phyloP scores from a whole-genome alignment of 2,888 invertebrate species.

The Mamestra brassicae region DNA sequence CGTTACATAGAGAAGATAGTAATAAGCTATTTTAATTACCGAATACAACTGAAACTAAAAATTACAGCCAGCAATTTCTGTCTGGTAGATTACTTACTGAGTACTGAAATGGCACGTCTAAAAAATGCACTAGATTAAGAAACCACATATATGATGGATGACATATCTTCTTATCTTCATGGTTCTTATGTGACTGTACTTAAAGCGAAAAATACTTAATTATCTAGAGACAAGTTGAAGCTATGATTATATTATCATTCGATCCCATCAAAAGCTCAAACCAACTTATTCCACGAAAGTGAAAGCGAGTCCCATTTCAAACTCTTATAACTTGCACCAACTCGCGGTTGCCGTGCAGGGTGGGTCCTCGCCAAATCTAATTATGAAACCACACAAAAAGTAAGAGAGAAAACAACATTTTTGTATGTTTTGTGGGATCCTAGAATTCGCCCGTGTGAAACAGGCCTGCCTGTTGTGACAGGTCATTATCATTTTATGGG shows the following conservation, averaged over 20 bases:
- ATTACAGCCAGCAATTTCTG: not conserved
- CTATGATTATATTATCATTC: not conserved
- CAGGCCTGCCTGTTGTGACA: conserved; percentile 66
- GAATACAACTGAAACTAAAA: not conserved
- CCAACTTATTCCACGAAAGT: not conserved
- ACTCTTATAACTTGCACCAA: conserved; percentile 70
- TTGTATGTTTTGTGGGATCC: conserved; percentile 80
- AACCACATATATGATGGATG: not conserved
- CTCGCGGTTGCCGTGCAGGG: conserved; percentile 76
- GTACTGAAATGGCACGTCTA: too few species aligned
- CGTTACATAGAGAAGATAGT: not conserved
- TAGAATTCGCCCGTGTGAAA: conserved; percentile 76
- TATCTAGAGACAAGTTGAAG: not conserved
- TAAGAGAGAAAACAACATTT: conserved; percentile 76
- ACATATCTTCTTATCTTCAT: too few species aligned
- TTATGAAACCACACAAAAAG: conserved; percentile 86
- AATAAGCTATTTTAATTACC: too few species aligned
- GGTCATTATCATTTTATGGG: conserved; percentile 63
- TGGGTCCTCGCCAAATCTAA: conserved; percentile 89
- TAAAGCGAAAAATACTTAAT: not conserved
- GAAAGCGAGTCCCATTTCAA: not conserved
- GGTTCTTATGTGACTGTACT: not conserved
- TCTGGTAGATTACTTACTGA: not conserved
- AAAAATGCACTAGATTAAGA: not conserved
- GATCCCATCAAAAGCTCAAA: not conserved